Evolutionary conservation across 2,888 invertebrate species (phyloP).

Genomic region (Hermodice carunculata): DNA sequence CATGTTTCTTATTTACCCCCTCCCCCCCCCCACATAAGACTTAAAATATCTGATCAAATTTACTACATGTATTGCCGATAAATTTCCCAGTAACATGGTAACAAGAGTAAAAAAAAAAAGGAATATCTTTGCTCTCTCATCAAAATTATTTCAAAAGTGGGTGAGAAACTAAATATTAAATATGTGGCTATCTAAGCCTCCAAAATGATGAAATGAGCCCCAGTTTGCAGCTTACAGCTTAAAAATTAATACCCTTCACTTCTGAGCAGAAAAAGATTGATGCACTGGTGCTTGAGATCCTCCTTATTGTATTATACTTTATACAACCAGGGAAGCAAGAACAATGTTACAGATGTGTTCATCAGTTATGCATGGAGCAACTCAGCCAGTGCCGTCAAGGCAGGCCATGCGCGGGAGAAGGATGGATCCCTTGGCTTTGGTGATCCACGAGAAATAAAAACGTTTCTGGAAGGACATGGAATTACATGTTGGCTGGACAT

Average conservation of each 20-base stretch:
- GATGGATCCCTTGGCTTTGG: conserved; percentile 59
- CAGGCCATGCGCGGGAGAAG: conserved; percentile 46
- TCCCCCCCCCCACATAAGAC: too few species aligned
- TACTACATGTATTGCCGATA: too few species aligned
- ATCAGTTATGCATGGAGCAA: conserved; percentile 68
- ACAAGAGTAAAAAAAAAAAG: too few species aligned
- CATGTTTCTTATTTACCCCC: too few species aligned
- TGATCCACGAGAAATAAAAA: conserved; percentile 64
- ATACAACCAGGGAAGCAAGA: not conserved
- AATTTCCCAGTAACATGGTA: too few species aligned
- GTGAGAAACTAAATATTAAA: too few species aligned
- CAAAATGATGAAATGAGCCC: too few species aligned
- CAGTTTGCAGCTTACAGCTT: not conserved
- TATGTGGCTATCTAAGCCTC: too few species aligned
- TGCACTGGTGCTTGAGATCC: not conserved
- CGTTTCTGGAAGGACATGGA: conserved; percentile 54
- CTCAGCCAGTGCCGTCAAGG: conserved; percentile 55
- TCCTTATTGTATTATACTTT: not conserved
- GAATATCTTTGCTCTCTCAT: too few species aligned
- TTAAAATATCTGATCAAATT: too few species aligned
- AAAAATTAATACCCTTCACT: not conserved
- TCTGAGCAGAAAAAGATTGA: not conserved
- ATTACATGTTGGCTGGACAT: conserved; percentile 65
- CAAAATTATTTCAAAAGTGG: too few species aligned
- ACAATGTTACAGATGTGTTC: conserved; percentile 46